Percentiles rank a stretch among this genome's conserved stretches.
Evolutionary conservation across 2,797 vertebrate genomes (phyloP).

Genomic region (Ptychobarbus kaznakovi): DNA sequence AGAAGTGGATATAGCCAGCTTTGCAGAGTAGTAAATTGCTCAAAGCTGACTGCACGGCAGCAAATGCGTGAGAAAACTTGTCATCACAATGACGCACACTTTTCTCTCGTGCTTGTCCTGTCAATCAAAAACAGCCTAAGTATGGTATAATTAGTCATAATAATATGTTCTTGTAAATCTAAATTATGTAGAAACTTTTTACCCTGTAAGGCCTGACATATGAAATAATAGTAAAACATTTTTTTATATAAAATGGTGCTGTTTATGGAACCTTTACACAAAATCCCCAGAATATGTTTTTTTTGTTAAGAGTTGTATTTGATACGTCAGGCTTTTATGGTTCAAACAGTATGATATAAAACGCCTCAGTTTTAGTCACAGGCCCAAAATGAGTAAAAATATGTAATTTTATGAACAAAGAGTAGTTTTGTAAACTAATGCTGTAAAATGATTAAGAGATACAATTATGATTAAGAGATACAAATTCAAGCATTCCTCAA

Average conservation of each 20-base stretch:
- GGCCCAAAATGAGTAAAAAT: neutral
- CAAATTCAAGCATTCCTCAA: too few relatives aligned
- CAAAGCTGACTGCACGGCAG: constrained; percentile 67
- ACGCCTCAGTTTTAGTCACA: neutral
- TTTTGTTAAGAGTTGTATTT: neutral
- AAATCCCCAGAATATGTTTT: neutral
- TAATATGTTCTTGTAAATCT: neutral
- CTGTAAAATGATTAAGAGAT: too few relatives aligned
- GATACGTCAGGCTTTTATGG: neutral
- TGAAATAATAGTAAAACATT: neutral
- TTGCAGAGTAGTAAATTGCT: constrained; percentile 73
- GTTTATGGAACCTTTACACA: neutral
- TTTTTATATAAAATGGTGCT: neutral
- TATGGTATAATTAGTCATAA: neutral
- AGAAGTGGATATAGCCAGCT: constrained; percentile 70
- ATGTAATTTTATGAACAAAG: too few relatives aligned
- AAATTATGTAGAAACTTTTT: neutral
- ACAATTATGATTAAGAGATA: neutral
- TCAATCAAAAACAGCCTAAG: neutral
- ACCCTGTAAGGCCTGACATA: neutral
- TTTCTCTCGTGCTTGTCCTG: constrained; percentile 3
- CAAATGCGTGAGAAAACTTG: constrained; percentile 39
- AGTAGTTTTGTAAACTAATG: neutral
- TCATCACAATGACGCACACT: constrained; percentile 6
- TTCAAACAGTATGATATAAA: too few relatives aligned